Conservation (phyloP, 2,888 invertebrate species). For the Eupithecia subfuscata region DNA sequence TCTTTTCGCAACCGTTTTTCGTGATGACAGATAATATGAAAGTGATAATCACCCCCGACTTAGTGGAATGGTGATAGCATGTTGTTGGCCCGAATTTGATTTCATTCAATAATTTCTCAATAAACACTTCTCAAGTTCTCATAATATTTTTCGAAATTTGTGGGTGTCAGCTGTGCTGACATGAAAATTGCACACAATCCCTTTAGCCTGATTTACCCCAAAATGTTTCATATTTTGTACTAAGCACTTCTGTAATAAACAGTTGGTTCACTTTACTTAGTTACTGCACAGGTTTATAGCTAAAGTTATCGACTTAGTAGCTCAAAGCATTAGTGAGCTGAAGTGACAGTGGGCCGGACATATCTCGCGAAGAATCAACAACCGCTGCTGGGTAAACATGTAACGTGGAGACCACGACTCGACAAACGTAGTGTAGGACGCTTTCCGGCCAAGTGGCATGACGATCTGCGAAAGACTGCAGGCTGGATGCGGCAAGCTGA, state of each 20-base stretch:
- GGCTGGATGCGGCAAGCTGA: too few species aligned
- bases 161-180: constrained; percentile 43
- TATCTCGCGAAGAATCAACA: too few species aligned
- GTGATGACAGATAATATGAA: background rate
- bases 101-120: background rate
- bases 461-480: too few species aligned
- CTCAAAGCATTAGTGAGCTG: too few species aligned
- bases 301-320: too few species aligned
- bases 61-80: background rate
- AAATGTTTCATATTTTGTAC: constrained; percentile 41
- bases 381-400: too few species aligned
- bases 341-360: too few species aligned
- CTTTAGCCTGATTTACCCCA: constrained; percentile 38
- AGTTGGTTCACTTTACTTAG: constrained; percentile 6
- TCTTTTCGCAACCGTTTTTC: background rate
- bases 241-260: background rate
- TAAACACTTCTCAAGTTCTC: background rate
- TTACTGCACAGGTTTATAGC: too few species aligned
- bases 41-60: background rate
- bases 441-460: too few species aligned
- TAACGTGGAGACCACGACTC: too few species aligned
- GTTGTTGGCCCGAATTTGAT: background rate
- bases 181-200: constrained; percentile 50
- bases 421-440: too few species aligned
- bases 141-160: constrained; percentile 17